phyloP scores from a whole-genome alignment of 1,140 invertebrate genomes.

The Polyergus mexicanus region DNA sequence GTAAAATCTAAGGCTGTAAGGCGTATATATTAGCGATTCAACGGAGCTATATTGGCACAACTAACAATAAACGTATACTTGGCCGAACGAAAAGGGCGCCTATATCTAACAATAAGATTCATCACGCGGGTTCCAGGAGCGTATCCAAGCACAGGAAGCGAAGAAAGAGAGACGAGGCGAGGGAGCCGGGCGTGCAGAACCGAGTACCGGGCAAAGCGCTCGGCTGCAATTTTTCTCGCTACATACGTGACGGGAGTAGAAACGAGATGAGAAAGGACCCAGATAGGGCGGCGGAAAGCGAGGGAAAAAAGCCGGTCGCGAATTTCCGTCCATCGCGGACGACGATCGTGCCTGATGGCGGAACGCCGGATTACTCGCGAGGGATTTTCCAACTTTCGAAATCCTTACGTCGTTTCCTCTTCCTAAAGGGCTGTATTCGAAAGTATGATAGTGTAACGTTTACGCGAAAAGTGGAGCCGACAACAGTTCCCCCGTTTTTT shows the following conservation, averaged over 20 bases:
- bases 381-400: conserved; percentile 72
- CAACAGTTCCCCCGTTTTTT: neutral
- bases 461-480: conserved; percentile 13
- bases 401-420: conserved; percentile 35
- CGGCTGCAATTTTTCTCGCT: conserved; percentile 87
- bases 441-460: conserved; percentile 25
- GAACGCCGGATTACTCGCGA: conserved; percentile 71
- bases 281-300: conserved; percentile 56
- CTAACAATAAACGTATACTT: conserved; percentile 58
- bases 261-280: conserved; percentile 79
- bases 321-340: conserved; percentile 75
- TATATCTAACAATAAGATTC: conserved; percentile 65
- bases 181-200: conserved; percentile 85
- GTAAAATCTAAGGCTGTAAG: neutral
- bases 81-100: conserved; percentile 31
- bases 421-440: conserved; percentile 29
- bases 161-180: conserved; percentile 63
- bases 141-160: conserved; percentile 42
- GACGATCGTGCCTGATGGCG: conserved; percentile 66
- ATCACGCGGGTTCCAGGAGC: conserved; percentile 40
- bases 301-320: conserved; percentile 72
- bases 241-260: conserved; percentile 86
- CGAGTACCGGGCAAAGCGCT: conserved; percentile 86
- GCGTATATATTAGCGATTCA: conserved; percentile 11
- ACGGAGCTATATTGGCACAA: neutral